Evolutionary conservation across 2,888 invertebrate genomes (phyloP), one percentile per base, ranked within the genome.

Genomic region (Melinaea menophilus): DNA sequence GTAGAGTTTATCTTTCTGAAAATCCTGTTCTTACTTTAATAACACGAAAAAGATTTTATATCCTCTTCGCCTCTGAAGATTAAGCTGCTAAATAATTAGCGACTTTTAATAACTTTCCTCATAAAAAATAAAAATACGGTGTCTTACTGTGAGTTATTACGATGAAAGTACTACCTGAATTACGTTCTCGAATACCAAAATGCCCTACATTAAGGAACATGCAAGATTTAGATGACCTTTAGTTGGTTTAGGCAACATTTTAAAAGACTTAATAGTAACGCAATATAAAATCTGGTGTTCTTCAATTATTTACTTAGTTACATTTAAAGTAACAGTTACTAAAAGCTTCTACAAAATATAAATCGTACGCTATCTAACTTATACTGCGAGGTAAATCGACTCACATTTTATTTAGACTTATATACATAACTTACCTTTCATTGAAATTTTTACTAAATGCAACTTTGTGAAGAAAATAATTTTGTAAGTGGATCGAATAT

Each of bases 71-170:
- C 55, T 54, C 62, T 55, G 45, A 61, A 62, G 48, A 65, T 67
- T 66, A 65, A 65, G 57, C 61, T 61, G 58, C 64, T 63, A 62
- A 65, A 64, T 71, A 71, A 73, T 72, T 71, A 71, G 64, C 65
- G 71, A 73, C 70, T 72, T 72, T 73, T 73, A 72, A 72, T 72
- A 72, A 70, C 59, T 61, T 62, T 46, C 35, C 65, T 66, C 69
- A 59, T 65, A 58, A 65, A 71, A 69, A 68, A 63, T 68, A 61
- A 64, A 71, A 69, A 69, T 67, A 69, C 62, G 67, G 63, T 59
- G 66, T 57, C 65, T 66, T 59, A 64, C 65, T 56, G 57, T 55
- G 58, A 57, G 60, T 11, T 61, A 61, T 64, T 58, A 64, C 56
- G 58, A 47, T 47, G 51, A 45, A 54, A 34, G 47, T 58, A 55